Evolutionary conservation across 1,140 invertebrate species (phyloP).

Genomic region (Delia radicum): DNA sequence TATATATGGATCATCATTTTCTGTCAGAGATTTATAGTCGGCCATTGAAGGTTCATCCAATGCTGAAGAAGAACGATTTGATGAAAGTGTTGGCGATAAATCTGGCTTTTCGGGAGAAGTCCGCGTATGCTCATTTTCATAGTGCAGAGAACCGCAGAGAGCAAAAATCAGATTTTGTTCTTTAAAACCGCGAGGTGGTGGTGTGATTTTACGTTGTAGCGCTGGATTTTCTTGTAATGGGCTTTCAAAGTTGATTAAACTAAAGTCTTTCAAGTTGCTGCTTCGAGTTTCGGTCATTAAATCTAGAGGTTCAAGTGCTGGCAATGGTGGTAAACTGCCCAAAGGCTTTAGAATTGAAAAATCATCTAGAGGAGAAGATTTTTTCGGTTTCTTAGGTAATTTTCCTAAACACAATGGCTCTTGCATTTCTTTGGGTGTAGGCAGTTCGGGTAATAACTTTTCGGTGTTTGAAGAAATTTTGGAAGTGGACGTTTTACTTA

Average conservation of each 20-base stretch:
- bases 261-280: conserved; percentile 27
- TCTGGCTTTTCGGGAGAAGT: conserved; percentile 4
- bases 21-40: conserved; percentile 28
- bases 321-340: conserved; percentile 42
- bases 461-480: conserved; percentile 17
- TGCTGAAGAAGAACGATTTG: background rate
- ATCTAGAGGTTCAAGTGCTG: conserved; percentile 42
- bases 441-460: conserved; percentile 19
- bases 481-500: background rate
- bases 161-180: conserved; percentile 50
- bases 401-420: background rate
- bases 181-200: conserved; percentile 41
- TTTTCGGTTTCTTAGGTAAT: background rate
- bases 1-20: conserved; percentile 30
- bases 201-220: conserved; percentile 37
- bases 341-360: conserved; percentile 37
- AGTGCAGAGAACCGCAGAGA: conserved; percentile 50
- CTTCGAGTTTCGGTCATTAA: conserved; percentile 14
- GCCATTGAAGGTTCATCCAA: background rate
- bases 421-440: background rate
- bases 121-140: conserved; percentile 39
- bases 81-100: background rate
- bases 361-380: conserved; percentile 36
- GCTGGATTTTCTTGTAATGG: conserved; percentile 42
- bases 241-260: conserved; percentile 52